These are phyloP conservation scores for Solenopsis fugax DNA, from an alignment of 1,140 invertebrate species.

Conservation along the genomic window DNA sequence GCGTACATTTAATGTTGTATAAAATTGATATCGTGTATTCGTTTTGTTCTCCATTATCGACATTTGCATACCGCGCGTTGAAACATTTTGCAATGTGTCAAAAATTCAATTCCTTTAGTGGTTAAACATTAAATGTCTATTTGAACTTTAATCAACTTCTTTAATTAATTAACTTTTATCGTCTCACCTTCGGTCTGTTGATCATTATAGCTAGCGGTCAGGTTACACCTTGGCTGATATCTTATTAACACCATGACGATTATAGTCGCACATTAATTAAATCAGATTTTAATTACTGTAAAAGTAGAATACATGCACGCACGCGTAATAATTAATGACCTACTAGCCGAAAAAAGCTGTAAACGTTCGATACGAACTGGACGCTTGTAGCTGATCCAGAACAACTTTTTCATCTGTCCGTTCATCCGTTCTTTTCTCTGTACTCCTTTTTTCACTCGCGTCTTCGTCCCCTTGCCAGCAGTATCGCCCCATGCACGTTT, in stretches of 20 bases:
- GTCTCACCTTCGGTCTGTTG: slow-evolving; percentile 8
- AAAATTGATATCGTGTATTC: neutral
- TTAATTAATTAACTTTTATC: neutral
- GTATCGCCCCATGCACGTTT: slow-evolving; percentile 49
- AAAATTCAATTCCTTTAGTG: neutral
- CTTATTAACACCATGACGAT: slow-evolving; percentile 28
- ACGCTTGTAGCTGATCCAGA: slow-evolving; percentile 51
- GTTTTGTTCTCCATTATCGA: neutral
- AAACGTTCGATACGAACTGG: slow-evolving; percentile 17
- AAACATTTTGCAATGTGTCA: neutral
- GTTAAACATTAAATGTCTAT: neutral
- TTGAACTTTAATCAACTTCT: slow-evolving; percentile 25
- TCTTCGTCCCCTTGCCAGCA: slow-evolving; percentile 10
- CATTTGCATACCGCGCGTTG: neutral
- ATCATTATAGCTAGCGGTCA: neutral
- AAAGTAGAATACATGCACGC: slow-evolving; percentile 22
- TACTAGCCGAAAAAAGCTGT: slow-evolving; percentile 13
- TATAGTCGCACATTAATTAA: slow-evolving; percentile 30
- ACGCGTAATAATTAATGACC: slow-evolving; percentile 22
- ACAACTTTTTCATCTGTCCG: slow-evolving; percentile 50
- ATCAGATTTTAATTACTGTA: slow-evolving; percentile 26
- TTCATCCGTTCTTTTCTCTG: slow-evolving; percentile 33
- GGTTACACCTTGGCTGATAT: slow-evolving; percentile 35
- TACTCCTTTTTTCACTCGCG: neutral
- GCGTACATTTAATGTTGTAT: slow-evolving; percentile 9